Evolutionary conservation across 2,113 vertebrate genomes (phyloP).

Genomic region (Malurus alboscapulatus): DNA sequence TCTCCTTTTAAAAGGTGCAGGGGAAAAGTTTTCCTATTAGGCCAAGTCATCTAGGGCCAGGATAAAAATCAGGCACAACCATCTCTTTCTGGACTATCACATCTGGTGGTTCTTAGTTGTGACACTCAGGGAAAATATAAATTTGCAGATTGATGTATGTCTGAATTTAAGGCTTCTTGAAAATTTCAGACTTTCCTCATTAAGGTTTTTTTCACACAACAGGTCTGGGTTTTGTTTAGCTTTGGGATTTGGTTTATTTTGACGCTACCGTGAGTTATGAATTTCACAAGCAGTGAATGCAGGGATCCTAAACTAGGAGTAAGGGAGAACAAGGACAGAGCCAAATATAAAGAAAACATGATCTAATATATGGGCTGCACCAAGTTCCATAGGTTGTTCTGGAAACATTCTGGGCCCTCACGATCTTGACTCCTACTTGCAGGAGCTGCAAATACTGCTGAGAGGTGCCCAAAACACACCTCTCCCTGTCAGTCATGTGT

Average conservation of each 20-base stretch:
- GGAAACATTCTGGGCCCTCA: background rate
- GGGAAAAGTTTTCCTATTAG: background rate
- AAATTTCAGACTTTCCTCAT: background rate
- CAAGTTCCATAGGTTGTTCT: background rate
- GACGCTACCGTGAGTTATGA: background rate
- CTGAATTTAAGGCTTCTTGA: background rate
- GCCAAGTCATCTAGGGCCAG: background rate
- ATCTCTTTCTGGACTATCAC: background rate
- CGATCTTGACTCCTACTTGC: background rate
- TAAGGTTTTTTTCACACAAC: background rate
- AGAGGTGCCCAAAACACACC: background rate
- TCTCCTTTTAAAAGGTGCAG: background rate
- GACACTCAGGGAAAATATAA: background rate
- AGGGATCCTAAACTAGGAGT: background rate
- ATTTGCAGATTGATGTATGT: background rate
- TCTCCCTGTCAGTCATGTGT: background rate
- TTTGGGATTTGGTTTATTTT: background rate
- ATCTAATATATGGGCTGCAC: background rate
- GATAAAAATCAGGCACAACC: background rate
- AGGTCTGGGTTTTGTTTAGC: background rate
- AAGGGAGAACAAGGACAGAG: background rate
- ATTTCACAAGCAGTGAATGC: background rate
- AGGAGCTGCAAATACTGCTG: background rate
- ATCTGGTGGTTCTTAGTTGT: background rate
- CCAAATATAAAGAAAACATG: background rate